These are phyloP conservation scores for Meloidogyne exigua DNA, from an alignment of 1,140 invertebrate species.

Conservation along the genomic window DNA sequence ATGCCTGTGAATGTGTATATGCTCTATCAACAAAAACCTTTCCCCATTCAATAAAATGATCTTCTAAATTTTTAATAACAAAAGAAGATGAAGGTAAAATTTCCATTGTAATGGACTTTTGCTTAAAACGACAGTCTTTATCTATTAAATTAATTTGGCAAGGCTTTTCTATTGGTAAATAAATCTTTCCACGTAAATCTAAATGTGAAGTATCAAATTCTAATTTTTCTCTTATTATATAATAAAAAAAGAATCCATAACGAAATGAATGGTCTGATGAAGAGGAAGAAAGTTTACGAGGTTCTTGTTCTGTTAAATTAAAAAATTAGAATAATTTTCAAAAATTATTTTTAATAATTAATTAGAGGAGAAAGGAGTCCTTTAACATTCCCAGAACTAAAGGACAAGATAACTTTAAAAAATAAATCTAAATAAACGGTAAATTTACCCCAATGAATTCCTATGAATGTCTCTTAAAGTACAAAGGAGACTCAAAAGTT, in stretches of 20 bases:
- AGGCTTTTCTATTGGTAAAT: slow-evolving; percentile 19
- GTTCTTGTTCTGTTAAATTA: slow-evolving; percentile 20
- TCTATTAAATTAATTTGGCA: slow-evolving; percentile 21
- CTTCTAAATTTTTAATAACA: slow-evolving; percentile 34
- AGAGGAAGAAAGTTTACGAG: slow-evolving; percentile 29
- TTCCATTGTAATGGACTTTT: slow-evolving; percentile 32
- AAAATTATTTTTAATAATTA: no score
- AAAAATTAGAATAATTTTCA: neutral
- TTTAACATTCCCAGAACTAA: no score
- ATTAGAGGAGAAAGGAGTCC: no score
- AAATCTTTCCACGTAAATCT: slow-evolving; percentile 30
- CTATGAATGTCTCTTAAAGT: no score
- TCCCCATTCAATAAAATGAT: slow-evolving; percentile 65
- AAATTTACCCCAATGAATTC: no score
- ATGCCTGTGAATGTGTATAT: slow-evolving; percentile 82
- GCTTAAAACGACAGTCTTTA: slow-evolving; percentile 32
- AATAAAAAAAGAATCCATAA: slow-evolving; percentile 88
- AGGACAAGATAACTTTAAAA: no score
- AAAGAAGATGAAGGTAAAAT: slow-evolving; percentile 29
- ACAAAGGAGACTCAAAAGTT: no score
- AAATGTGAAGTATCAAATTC: slow-evolving; percentile 61
- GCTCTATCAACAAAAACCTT: slow-evolving; percentile 74
- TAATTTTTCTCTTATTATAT: slow-evolving; percentile 72
- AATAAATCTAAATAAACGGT: no score
- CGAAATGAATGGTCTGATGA: slow-evolving; percentile 69